Conservation (phyloP, 2,113 vertebrate genomes). For the Pampusana beccarii region DNA sequence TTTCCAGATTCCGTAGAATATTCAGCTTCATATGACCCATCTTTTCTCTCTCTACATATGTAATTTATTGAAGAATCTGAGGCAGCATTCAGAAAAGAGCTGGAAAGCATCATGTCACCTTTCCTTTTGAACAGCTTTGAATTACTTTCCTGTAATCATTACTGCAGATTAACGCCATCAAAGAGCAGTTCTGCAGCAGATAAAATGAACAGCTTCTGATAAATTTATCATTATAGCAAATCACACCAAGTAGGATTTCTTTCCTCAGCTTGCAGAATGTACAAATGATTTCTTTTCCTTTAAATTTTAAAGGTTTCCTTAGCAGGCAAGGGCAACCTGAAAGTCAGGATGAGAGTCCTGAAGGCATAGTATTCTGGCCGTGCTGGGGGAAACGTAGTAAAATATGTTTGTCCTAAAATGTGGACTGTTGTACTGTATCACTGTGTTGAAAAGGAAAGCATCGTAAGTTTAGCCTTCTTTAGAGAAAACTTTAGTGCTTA, state of each 20-base stretch:
- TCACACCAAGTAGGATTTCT: slow-evolving; percentile 31
- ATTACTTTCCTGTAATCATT: slow-evolving; percentile 69
- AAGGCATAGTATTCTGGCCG: background rate
- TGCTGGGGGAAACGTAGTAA: background rate
- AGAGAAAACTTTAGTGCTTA: background rate
- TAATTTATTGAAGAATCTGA: slow-evolving; percentile 44
- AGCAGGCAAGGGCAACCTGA: slow-evolving; percentile 25
- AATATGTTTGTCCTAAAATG: background rate
- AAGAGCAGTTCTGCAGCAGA: slow-evolving; percentile 66
- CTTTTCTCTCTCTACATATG: background rate
- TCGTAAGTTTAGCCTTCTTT: background rate
- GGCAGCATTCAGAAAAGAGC: slow-evolving; percentile 19
- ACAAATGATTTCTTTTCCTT: slow-evolving; percentile 47
- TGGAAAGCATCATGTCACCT: slow-evolving; percentile 31
- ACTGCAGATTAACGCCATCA: slow-evolving; percentile 70
- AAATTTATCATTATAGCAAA: slow-evolving; percentile 72
- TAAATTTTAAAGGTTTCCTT: slow-evolving; percentile 45
- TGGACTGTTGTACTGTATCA: background rate
- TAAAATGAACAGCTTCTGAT: slow-evolving; percentile 64
- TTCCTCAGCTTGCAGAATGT: slow-evolving; percentile 47
- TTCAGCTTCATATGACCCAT: background rate
- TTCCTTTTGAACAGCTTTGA: slow-evolving; percentile 45
- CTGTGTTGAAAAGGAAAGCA: background rate
- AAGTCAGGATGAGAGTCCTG: slow-evolving; percentile 4
- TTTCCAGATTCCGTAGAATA: slow-evolving; percentile 15